These are phyloP conservation scores for Amphibalanus amphitrite DNA, from an alignment of 1,140 invertebrate species.

Conservation along the genomic window DNA sequence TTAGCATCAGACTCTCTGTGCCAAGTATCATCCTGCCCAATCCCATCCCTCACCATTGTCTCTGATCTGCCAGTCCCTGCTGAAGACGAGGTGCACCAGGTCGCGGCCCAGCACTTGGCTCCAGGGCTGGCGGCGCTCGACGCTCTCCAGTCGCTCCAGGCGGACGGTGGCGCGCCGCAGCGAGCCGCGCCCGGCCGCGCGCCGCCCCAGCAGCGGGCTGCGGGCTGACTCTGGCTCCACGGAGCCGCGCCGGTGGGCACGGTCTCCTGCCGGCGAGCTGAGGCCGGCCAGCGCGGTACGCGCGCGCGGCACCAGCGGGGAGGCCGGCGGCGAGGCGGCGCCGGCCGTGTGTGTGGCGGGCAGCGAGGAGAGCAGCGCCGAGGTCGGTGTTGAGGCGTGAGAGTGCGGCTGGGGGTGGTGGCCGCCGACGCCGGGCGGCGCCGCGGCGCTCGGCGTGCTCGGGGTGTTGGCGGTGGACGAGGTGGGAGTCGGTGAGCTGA, in stretches of 20 bases:
- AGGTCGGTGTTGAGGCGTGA: slow-evolving; percentile 17
- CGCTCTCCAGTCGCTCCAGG: slow-evolving; percentile 22
- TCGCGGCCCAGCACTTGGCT: slow-evolving; percentile 29
- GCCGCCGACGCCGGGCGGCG: no score
- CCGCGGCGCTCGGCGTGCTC: slow-evolving; percentile 19
- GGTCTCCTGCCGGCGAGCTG: slow-evolving; percentile 21
- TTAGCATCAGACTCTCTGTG: no score
- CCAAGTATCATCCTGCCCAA: no score
- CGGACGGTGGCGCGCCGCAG: slow-evolving; percentile 28
- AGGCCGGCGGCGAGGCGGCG: slow-evolving; percentile 16
- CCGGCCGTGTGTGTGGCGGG: slow-evolving; percentile 2
- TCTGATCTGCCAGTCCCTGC: slow-evolving; percentile 30
- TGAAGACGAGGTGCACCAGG: slow-evolving; percentile 27
- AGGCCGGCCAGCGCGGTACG: slow-evolving; percentile 9
- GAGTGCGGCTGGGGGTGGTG: slow-evolving; percentile 3
- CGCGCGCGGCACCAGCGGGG: slow-evolving; percentile 10
- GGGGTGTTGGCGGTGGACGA: no score
- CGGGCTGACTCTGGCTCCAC: slow-evolving; percentile 17
- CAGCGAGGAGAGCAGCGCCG: not conserved
- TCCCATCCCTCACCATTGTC: slow-evolving; percentile 28
- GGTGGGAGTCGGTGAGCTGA: no score
- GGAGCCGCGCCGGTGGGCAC: slow-evolving; percentile 12
- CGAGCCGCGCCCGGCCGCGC: slow-evolving; percentile 16
- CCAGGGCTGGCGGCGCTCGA: slow-evolving; percentile 22
- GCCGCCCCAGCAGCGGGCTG: slow-evolving; percentile 21